Base-by-base conservation (phyloP, 2,113 vertebrate genomes). In the Tachysurus vachellii region DNA sequence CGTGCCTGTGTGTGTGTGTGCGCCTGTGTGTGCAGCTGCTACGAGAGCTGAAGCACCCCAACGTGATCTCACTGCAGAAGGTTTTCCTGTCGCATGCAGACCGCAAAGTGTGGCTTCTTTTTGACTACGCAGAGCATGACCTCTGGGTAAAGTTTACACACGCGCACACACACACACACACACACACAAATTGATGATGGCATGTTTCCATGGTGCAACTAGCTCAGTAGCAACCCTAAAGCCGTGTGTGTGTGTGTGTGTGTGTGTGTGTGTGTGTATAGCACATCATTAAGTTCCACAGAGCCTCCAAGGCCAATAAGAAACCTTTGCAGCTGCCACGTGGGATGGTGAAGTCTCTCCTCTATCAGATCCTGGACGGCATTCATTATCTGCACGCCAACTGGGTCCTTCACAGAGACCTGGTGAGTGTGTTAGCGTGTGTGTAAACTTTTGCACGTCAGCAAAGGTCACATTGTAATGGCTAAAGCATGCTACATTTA, bases 221-320 rank as follows among this genome's bases (percentile, higher is more conserved):
- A 2, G 19, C 10, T 12, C 21, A 70, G 16, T 50, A 50, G 47
- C 47, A 50, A 9, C 47, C 47, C 47, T 50, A 9, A 50, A 50
- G 2, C 8, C 47, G 47, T 56, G 6, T 47, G 21, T 88, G 9
- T 54, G 36, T 82, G 44, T 83, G 82, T 83, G n/a, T 89, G 71
- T 71, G 62, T 53, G 47, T 86, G 53, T 88, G 36, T 90, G 57
- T 93, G 92, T 93, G 89, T 92, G 95, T 94, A 83, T 93, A 99
- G 98, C 98, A 99, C 95, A 99, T 99, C 94, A 99, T 99, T 94
- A 99, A 99, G 94, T 99, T 99, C 95, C 98, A 99, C 95, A 97
- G 98, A 96, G 98, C 98, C 89, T 99, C 98, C 93, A 99, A 99
- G 95, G 98, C 98, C 94, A 99, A 99, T 94, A 99, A 99, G 96